A percentile compares a stretch with the other conserved stretches of the same genome.
Evolutionary conservation across 2,888 invertebrate genomes (phyloP).

Genomic region (Macroteleia sp.): DNA sequence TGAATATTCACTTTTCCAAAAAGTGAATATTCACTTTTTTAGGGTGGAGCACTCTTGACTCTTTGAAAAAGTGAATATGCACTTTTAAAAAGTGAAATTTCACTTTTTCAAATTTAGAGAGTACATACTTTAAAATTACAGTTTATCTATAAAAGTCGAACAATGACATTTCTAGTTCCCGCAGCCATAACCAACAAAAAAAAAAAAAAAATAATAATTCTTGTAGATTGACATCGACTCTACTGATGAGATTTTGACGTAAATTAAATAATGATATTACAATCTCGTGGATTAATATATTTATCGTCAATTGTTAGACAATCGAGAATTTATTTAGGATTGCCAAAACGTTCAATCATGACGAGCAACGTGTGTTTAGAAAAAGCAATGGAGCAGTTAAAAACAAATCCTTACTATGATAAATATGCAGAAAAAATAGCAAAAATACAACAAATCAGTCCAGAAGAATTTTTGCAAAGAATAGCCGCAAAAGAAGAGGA

Average conservation of each 20-base stretch:
- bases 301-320: constrained; percentile 22
- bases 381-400: constrained; percentile 85
- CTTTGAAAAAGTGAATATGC: too few species aligned
- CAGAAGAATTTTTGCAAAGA: constrained; percentile 89
- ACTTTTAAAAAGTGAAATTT: too few species aligned
- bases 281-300: background rate
- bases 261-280: constrained; percentile 21
- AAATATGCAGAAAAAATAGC: constrained; percentile 93
- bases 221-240: too few species aligned
- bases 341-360: constrained; percentile 79
- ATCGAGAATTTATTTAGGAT: constrained; percentile 10
- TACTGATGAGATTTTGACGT: background rate
- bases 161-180: too few species aligned
- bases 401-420: constrained; percentile 90
- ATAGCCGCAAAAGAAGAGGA: constrained; percentile 85
- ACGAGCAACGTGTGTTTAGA: constrained; percentile 82
- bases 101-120: too few species aligned
- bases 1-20: too few species aligned
- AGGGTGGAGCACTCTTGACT: too few species aligned
- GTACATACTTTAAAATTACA: too few species aligned
- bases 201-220: too few species aligned
- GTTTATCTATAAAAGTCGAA: too few species aligned
- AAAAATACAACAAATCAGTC: constrained; percentile 89
- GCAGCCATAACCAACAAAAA: too few species aligned
- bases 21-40: too few species aligned